Evolutionary conservation across 2,113 vertebrate genomes (phyloP), one percentile per base, ranked within the genome.

Genomic region (Leucosticte australis): DNA sequence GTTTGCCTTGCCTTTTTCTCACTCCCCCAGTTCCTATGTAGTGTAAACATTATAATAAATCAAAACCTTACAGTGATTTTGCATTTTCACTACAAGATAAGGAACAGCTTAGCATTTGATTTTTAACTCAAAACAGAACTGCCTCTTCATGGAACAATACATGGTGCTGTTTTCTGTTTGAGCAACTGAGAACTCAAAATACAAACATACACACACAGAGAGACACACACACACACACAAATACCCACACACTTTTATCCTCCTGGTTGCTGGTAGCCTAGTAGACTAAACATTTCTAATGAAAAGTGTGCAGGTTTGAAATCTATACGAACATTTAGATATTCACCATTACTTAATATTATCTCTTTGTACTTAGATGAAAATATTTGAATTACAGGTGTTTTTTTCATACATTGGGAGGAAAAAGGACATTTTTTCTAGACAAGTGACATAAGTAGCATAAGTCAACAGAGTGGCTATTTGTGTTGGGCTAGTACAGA

Each of bases 191-290:
- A 76, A 52, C 10, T 75, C 21, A 67, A 55, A 67, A 67, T 9
- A 26, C 2, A 15, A 69, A 83, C 12, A 44, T 9, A 11, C 4
- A 7, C 28, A 41, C 10, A n/a, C n/a, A n/a, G n/a, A n/a, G n/a
- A n/a, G n/a, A n/a, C 1, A 24, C 11, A 31, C 17, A 6, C 23
- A 26, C 10, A 5, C 1, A 30, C 13, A 28, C 4, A 27, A 4
- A 49, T 6, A n/a, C 4, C 15, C 3, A 31, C 13, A 41, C 10
- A 14, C 2, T 67, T 63, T 80, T 22, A 53, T 63, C 10, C 15
- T 82, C 13, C 20, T 33, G 9, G 6, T 49, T 78, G 5, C 30
- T 47, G 80, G 4, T 15, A 30, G 7, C 28, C 22, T 67, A 19
- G 27, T 26, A 84, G 65, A 59, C 23, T 28, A 64, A 91, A 75